Evolutionary conservation across 1,140 invertebrate genomes (phyloP).

Genomic region (Onthophagus taurus): DNA sequence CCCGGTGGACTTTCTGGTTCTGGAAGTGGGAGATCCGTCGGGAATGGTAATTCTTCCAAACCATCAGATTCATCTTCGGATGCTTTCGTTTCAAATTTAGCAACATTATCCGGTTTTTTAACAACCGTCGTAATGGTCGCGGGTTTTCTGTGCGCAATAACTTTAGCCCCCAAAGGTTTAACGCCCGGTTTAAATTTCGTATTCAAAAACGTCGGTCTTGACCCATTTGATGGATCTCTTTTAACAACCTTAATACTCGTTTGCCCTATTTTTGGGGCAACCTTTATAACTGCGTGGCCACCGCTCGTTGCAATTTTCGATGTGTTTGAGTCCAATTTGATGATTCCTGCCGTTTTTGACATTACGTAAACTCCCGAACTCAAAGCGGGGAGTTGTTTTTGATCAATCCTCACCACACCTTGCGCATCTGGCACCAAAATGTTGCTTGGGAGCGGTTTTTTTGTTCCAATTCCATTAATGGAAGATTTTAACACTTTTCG

Average conservation of each 20-base stretch:
- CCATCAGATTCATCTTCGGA: conserved; percentile 34
- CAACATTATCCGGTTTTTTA: conserved; percentile 7
- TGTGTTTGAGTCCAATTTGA: conserved; percentile 49
- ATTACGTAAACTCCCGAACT: conserved; percentile 60
- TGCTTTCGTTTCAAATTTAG: conserved; percentile 9
- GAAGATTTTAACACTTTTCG: conserved; percentile 14
- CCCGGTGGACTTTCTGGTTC: conserved; percentile 55
- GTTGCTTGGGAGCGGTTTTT: conserved; percentile 25
- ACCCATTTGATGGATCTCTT: conserved; percentile 2
- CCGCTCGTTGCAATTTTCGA: conserved; percentile 21
- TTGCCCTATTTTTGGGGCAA: conserved; percentile 35
- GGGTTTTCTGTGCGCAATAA: conserved; percentile 10
- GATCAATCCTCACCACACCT: conserved; percentile 63
- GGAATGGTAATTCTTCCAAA: conserved; percentile 38
- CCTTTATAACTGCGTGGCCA: conserved; percentile 33
- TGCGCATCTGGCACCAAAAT: conserved; percentile 48
- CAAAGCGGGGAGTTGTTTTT: conserved; percentile 61
- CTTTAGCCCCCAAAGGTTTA: conserved; percentile 9
- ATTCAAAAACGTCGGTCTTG: conserved; percentile 2
- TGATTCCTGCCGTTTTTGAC: conserved; percentile 62
- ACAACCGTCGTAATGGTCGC: neutral
- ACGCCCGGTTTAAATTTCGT: conserved; percentile 2
- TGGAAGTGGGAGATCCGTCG: conserved; percentile 46
- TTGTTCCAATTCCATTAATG: conserved; percentile 20
- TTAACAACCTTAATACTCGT: conserved; percentile 34